Evolutionary conservation across 2,113 vertebrate genomes (phyloP), one percentile per base, ranked within the genome.

Genomic region (Dicrurus megarhynchus): DNA sequence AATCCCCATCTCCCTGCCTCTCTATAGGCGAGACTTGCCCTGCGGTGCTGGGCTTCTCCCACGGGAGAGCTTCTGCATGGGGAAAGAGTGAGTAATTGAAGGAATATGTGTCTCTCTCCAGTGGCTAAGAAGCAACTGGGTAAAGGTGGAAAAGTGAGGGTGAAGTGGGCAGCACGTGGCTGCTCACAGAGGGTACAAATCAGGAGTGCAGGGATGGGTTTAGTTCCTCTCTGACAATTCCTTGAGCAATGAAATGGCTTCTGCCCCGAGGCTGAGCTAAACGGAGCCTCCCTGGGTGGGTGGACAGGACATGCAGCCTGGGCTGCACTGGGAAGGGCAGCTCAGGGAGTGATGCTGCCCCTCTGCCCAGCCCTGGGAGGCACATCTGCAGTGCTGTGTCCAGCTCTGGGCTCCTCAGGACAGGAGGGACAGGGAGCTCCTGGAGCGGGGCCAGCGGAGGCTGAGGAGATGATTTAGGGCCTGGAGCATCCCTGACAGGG

Each of bases 301-400:
- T 16, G 56, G 32, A 22, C 3, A 9, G 14, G 32, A 24, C 35
- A 24, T 0, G 0, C 8, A 46, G 27, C 28, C 24, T 1, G 2
- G 52, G 15, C 5, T 74, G 27, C 35, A 13, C 6, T 50, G 37
- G 52, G 68, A 65, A 50, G 27, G 22, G 33, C 32, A 57, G 68
- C 0, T 28, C 44, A 81, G 52, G 26, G 22, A 50, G 18, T 23
- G 59, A 33, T 37, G 8, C 52, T 81, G 68, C 15, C 27, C 35
- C 37, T 65, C 15, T 65, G 44, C 68, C 3, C 42, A 23, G 50
- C 59, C 42, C 28, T 35, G 53, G 0, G 39, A 4, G 53, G 18
- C 55, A n/a, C 74, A 37, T 46, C 39, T 87, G 75, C 4, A 35
- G n/a, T 7, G 57, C 56, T 55, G 65, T 79, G 75, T 12, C 30